Evolutionary conservation across 2,113 vertebrate species (phyloP).

Genomic region (Dasypus novemcinctus): DNA sequence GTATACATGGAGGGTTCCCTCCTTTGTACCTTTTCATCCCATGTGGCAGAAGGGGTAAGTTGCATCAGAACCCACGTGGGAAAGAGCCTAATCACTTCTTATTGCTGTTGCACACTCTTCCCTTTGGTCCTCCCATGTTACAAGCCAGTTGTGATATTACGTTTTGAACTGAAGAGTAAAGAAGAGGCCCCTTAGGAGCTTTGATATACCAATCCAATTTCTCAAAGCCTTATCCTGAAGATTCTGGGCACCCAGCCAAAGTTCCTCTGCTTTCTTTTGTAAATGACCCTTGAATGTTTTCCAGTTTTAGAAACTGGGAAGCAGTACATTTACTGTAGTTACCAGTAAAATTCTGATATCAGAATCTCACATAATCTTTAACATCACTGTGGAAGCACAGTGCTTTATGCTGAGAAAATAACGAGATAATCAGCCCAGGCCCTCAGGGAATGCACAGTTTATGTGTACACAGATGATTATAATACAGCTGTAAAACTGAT

Average conservation of each 20-base stretch:
- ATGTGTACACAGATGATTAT: neutral
- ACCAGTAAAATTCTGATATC: neutral
- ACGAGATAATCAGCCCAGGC: neutral
- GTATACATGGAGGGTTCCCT: neutral
- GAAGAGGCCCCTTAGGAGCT: neutral
- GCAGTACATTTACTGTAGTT: neutral
- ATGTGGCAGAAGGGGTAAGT: neutral
- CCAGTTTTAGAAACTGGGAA: neutral
- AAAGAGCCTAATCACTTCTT: neutral
- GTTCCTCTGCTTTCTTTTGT: neutral
- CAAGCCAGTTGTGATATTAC: neutral
- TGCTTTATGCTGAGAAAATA: conserved; percentile 1
- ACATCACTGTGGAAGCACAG: neutral
- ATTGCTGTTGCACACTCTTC: neutral
- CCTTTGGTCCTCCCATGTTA: neutral
- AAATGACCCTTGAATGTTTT: neutral
- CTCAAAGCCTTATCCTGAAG: neutral
- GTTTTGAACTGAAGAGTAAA: neutral
- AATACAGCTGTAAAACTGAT: neutral
- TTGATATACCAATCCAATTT: neutral
- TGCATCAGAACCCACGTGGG: neutral
- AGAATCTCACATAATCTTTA: neutral
- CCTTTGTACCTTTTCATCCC: neutral
- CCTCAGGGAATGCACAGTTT: neutral
- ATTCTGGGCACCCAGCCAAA: neutral